A percentile compares a stretch with the other conserved stretches of the same genome.
These are phyloP conservation scores for Cephus pygmeus DNA, from an alignment of 2,888 invertebrate genomes.

Conservation along the genomic window DNA sequence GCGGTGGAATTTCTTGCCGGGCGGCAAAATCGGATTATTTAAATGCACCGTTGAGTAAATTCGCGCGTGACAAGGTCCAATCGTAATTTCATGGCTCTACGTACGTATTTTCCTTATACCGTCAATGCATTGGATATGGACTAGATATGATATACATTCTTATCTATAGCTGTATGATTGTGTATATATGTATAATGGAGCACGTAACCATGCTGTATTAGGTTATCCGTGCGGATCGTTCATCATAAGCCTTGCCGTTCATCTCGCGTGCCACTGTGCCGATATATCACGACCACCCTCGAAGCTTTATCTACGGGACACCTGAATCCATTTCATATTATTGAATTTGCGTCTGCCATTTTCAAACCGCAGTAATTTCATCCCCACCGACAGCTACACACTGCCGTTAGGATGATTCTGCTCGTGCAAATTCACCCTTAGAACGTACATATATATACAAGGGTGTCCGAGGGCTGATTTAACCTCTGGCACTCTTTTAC, in stretches of 20 bases:
- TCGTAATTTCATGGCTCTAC: not conserved
- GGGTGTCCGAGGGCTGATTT: not conserved
- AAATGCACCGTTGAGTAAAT: not conserved
- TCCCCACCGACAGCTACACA: not conserved
- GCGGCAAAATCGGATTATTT: not conserved
- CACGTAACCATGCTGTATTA: not conserved
- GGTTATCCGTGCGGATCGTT: constrained; percentile 16
- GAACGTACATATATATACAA: not conserved
- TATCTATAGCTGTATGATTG: not conserved
- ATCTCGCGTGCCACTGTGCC: constrained; percentile 8
- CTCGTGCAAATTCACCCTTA: not conserved
- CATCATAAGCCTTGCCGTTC: constrained; percentile 16
- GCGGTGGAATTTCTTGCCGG: not conserved
- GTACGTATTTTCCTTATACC: not conserved
- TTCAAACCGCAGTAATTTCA: not conserved
- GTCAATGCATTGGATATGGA: not conserved
- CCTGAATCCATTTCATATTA: constrained; percentile 18
- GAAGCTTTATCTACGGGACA: constrained; percentile 6
- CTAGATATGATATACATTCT: not conserved
- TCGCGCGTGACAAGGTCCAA: not conserved
- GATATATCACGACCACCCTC: constrained; percentile 6
- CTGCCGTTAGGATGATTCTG: not conserved
- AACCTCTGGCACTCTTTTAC: not conserved
- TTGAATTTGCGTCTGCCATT: constrained; percentile 13
- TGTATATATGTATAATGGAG: not conserved